Conservation (phyloP, 2,888 invertebrate genomes). For the Nomada ferruginata region DNA sequence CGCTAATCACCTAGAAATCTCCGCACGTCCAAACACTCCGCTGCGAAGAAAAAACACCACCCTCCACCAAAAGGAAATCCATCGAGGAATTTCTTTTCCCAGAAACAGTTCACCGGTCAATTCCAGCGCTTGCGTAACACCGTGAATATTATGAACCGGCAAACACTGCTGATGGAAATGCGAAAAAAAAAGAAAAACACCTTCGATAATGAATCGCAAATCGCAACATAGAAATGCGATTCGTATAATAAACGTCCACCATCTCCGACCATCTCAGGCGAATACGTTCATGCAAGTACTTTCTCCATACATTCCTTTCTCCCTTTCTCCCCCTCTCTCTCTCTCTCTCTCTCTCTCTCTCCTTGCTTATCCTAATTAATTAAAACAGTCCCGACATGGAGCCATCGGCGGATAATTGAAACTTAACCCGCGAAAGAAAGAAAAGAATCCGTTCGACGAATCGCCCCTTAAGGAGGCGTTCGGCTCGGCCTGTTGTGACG, state of each 20-base stretch:
- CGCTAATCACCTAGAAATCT: slow-evolving; percentile 2
- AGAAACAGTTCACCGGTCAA: neutral
- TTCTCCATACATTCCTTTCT: slow-evolving; percentile 2
- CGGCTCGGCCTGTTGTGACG: neutral
- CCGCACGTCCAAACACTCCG: neutral
- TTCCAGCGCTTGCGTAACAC: slow-evolving; percentile 5
- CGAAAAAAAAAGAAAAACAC: neutral
- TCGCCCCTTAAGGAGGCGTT: slow-evolving; percentile 12
- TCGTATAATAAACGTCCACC: neutral
- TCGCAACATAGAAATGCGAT: neutral
- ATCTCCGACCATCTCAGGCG: neutral
- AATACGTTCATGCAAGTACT: neutral
- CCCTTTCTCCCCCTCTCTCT: neutral
- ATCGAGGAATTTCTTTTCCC: neutral
- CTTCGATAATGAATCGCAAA: neutral
- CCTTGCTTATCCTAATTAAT: slow-evolving; percentile 1
- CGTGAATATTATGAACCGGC: neutral
- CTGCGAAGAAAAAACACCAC: neutral
- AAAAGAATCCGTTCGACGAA: slow-evolving; percentile 15
- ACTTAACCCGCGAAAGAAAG: neutral
- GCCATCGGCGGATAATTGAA: slow-evolving; percentile 2
- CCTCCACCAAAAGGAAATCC: neutral
- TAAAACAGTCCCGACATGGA: neutral
- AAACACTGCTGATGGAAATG: neutral
- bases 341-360: neutral